Percentiles rank a stretch among this genome's conserved stretches.
Conservation (phyloP, 2,113 vertebrate species). For the Cygnus atratus region DNA sequence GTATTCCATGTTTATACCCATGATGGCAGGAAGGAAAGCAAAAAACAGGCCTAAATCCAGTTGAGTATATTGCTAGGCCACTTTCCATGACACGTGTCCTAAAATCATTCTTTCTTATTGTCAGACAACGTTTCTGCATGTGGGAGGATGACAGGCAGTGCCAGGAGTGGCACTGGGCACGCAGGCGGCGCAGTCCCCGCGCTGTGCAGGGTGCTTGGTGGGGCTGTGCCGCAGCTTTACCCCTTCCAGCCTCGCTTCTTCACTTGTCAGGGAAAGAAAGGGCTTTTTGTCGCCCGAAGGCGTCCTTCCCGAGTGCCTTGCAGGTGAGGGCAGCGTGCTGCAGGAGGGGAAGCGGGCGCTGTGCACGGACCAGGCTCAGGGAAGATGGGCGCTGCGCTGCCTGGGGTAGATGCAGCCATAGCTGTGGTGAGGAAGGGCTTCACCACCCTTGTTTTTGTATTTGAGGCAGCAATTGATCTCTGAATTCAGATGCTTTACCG, state of each 20-base stretch:
- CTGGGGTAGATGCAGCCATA: neutral
- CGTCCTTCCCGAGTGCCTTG: neutral
- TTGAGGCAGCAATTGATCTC: neutral
- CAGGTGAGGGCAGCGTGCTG: neutral
- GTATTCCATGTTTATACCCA: neutral
- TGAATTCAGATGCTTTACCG: neutral
- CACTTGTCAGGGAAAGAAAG: no score
- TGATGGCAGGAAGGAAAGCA: neutral
- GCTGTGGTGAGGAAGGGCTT: neutral
- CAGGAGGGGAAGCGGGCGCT: accelerated
- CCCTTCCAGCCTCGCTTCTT: no score
- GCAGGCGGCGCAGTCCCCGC: no score
- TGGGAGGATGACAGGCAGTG: neutral
- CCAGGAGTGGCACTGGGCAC: no score
- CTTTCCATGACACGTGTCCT: neutral
- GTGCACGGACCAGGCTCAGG: neutral
- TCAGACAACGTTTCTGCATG: neutral
- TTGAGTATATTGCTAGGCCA: neutral
- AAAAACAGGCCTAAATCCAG: no score
- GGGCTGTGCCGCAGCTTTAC: no score
- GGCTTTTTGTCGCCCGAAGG: neutral
- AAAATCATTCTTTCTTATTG: neutral
- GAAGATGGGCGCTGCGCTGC: neutral
- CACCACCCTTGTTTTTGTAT: neutral
- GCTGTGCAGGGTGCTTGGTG: no score